These are phyloP conservation scores for Spermophilus dauricus DNA, from an alignment of 2,113 vertebrate species.

Conservation along the genomic window DNA sequence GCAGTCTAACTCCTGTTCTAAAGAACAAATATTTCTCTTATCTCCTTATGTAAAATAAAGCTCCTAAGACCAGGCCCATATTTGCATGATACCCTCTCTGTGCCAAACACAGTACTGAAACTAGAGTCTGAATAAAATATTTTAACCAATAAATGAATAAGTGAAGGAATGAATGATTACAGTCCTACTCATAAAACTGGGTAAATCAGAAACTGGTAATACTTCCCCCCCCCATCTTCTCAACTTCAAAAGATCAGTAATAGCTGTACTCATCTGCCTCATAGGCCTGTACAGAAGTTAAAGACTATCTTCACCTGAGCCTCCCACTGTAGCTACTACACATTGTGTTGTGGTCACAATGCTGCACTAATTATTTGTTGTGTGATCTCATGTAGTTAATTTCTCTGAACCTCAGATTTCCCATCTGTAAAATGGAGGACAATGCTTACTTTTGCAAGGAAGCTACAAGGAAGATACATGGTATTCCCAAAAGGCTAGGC, in stretches of 20 bases:
- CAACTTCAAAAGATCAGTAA: neutral
- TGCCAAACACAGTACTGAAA: neutral
- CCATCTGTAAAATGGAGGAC: neutral
- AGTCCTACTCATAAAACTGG: neutral
- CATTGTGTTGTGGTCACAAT: neutral
- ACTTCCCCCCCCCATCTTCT: neutral
- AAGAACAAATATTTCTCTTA: slow-evolving; percentile 2
- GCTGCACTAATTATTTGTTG: neutral
- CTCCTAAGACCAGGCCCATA: neutral
- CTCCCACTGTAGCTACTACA: neutral
- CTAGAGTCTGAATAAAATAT: neutral
- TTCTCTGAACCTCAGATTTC: neutral
- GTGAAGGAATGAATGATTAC: neutral
- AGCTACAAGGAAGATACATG: neutral
- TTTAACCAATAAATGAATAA: neutral
- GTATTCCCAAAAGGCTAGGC: neutral
- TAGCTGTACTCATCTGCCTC: neutral
- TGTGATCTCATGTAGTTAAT: neutral
- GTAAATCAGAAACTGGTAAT: neutral
- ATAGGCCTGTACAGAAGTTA: neutral
- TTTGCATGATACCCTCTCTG: neutral
- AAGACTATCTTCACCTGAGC: neutral
- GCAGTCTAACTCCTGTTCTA: neutral
- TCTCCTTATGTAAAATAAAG: neutral
- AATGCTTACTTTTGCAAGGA: neutral